A percentile compares a stretch with the other conserved stretches of the same genome.
Conservation (phyloP, 30 jellyfish, hydroid and myxozoan genomes). For the Aurelia sp. region DNA sequence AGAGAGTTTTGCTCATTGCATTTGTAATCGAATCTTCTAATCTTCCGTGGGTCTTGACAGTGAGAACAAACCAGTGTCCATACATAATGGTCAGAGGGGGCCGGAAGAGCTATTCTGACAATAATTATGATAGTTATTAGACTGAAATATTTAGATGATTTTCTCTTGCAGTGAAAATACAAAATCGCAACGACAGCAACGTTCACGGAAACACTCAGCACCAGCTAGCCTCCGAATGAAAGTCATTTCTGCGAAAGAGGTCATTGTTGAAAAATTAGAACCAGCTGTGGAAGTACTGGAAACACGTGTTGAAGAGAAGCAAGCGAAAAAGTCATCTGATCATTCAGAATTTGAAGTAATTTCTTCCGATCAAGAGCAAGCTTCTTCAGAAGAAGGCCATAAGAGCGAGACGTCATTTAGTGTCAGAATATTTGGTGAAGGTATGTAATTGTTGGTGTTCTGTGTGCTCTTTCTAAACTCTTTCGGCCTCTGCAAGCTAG, state of each 20-base stretch:
- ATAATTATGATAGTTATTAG: too few relatives aligned
- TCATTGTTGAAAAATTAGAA: not conserved
- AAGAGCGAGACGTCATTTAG: constrained; percentile 41
- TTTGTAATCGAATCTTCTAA: too few relatives aligned
- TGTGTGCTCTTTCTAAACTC: too few relatives aligned
- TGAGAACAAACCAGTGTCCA: not conserved
- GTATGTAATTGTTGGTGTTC: not conserved
- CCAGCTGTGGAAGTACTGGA: constrained; percentile 15
- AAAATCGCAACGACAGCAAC: not conserved
- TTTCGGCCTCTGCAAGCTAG: too few relatives aligned
- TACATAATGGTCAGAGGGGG: not conserved
- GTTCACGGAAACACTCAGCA: constrained; percentile 44
- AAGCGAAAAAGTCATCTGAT: constrained; percentile 31
- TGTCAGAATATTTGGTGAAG: constrained; percentile 45
- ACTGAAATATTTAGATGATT: not conserved
- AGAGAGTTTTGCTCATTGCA: too few relatives aligned
- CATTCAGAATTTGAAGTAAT: constrained; percentile 41
- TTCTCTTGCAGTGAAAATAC: not conserved
- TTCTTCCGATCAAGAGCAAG: not conserved
- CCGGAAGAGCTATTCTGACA: too few relatives aligned
- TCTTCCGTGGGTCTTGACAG: too few relatives aligned
- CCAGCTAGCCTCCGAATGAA: constrained; percentile 45
- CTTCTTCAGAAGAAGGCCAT: not conserved
- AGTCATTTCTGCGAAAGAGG: too few relatives aligned
- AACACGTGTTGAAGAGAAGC: constrained; percentile 44